These are phyloP conservation scores for Tarsius wallacei DNA, from an alignment of 2,797 vertebrate species.

Conservation along the genomic window DNA sequence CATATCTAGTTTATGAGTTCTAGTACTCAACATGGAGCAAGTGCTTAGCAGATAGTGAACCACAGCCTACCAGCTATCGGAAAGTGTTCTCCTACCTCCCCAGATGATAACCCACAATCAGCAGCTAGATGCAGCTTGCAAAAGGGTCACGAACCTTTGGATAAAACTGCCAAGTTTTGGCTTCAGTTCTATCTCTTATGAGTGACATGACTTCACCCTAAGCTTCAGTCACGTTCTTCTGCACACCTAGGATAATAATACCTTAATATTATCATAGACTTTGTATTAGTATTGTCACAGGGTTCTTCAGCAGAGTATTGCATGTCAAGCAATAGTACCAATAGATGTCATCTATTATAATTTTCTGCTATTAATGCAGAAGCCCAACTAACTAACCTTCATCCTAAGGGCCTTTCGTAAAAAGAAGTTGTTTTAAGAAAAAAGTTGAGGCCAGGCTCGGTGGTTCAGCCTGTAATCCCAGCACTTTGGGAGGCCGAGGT, in stretches of 20 bases:
- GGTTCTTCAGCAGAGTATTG: background rate
- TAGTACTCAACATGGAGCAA: background rate
- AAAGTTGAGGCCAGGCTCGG: background rate
- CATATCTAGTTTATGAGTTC: background rate
- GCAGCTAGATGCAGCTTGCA: background rate
- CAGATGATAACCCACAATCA: background rate
- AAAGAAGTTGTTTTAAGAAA: background rate
- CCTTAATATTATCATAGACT: background rate
- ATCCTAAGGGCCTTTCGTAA: background rate
- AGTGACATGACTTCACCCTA: background rate
- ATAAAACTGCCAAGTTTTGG: background rate
- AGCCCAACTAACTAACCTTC: background rate
- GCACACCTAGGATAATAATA: background rate
- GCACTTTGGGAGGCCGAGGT: too few species aligned
- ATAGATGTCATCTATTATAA: constrained; percentile 40
- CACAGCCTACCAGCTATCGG: background rate
- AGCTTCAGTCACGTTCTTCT: background rate
- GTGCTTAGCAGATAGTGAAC: background rate
- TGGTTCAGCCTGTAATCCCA: too few species aligned
- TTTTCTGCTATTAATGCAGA: constrained; percentile 25
- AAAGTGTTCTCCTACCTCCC: background rate
- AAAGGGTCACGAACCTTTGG: background rate
- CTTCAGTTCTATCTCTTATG: background rate
- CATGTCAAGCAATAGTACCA: background rate
- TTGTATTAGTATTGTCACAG: background rate